Percentiles rank a stretch among this genome's conserved stretches.
These are phyloP conservation scores for Drosophila ficusphila DNA, from an alignment of 1,140 invertebrate species.

Conservation along the genomic window DNA sequence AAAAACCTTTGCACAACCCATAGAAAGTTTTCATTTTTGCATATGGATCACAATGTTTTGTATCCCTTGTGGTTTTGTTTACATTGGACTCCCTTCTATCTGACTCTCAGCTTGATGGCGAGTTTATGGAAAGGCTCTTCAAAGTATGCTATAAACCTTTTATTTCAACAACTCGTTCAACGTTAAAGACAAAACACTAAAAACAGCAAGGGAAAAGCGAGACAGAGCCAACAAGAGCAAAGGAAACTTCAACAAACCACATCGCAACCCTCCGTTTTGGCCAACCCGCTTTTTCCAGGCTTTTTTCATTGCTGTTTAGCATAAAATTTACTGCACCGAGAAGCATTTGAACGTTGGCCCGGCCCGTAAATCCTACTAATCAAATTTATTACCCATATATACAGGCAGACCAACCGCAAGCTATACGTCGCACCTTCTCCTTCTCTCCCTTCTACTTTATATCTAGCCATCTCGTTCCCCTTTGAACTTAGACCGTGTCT, in stretches of 20 bases:
- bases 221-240: background rate
- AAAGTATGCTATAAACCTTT: constrained; percentile 76
- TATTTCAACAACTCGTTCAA: constrained; percentile 77
- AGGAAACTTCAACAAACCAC: constrained; percentile 7
- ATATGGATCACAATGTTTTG: background rate
- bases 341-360: constrained; percentile 72
- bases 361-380: constrained; percentile 78
- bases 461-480: background rate
- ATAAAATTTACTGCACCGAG: constrained; percentile 79
- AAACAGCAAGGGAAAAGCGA: constrained; percentile 9
- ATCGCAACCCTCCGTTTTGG: constrained; percentile 1
- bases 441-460: background rate
- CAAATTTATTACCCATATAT: constrained; percentile 75
- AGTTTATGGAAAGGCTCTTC: constrained; percentile 1
- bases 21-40: constrained; percentile 15
- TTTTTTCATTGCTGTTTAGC: constrained; percentile 58
- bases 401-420: constrained; percentile 55
- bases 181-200: constrained; percentile 53
- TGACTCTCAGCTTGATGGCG: background rate
- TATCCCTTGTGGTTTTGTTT: constrained; percentile 8
- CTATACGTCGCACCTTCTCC: background rate
- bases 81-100: constrained; percentile 27
- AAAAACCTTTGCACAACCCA: constrained; percentile 2
- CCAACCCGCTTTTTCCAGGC: constrained; percentile 1
- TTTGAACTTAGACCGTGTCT: constrained; percentile 20